A percentile compares a stretch with the other conserved stretches of the same genome.
phyloP scores from a whole-genome alignment of 2,797 vertebrate species.

The Falco biarmicus region DNA sequence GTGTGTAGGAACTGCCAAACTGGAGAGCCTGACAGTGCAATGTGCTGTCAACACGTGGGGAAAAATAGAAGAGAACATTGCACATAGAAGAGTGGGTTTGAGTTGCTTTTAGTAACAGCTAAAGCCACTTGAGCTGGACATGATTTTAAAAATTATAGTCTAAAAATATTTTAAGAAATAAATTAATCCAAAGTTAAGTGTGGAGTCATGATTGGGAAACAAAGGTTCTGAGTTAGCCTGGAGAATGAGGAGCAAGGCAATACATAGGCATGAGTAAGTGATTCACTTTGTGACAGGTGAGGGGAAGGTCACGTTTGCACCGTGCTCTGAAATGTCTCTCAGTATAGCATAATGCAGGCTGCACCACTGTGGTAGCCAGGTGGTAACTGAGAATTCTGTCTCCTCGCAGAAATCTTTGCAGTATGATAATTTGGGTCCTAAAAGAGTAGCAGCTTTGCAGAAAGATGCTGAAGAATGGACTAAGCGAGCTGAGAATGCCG shows the following conservation, averaged over 20 bases:
- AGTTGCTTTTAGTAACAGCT: constrained; percentile 47
- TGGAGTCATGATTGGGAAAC: background rate
- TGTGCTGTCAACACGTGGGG: constrained; percentile 39
- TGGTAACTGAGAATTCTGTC: background rate
- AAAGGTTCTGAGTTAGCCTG: background rate
- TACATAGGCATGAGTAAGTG: background rate
- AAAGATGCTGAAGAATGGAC: constrained; percentile 91
- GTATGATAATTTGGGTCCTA: constrained; percentile 90
- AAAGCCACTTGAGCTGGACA: background rate
- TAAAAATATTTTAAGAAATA: background rate
- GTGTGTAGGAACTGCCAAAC: constrained; percentile 13
- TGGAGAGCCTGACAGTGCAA: constrained; percentile 16
- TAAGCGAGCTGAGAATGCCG: constrained; percentile 83
- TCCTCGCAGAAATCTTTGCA: constrained; percentile 88
- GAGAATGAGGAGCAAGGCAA: background rate
- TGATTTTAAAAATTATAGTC: background rate
- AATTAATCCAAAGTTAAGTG: background rate
- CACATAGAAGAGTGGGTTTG: background rate
- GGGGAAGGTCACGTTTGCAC: background rate
- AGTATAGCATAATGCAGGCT: background rate
- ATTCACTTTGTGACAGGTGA: background rate
- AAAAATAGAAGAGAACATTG: constrained; percentile 56
- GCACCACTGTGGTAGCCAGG: background rate
- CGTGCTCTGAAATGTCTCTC: background rate
- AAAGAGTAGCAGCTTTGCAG: constrained; percentile 85